Evolutionary conservation across 2,113 vertebrate species (phyloP).

Genomic region (Aldabrachelys gigantea): DNA sequence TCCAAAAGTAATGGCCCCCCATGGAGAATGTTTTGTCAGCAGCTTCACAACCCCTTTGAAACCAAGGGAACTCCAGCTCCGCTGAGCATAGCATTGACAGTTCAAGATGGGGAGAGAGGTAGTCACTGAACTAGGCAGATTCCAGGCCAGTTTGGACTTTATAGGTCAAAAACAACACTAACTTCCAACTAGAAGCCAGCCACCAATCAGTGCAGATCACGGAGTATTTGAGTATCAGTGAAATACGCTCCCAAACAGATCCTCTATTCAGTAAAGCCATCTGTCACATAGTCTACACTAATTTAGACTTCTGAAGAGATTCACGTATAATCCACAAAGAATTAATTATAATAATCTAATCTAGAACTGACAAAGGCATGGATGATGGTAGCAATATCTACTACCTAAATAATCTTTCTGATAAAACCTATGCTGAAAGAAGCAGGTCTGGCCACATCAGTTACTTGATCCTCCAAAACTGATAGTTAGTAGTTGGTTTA

Average conservation of each 20-base stretch:
- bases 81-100: neutral
- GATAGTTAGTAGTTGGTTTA: neutral
- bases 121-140: neutral
- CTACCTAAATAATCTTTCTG: neutral
- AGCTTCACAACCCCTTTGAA: neutral
- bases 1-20: neutral
- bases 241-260: accelerated
- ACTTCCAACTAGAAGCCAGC: neutral
- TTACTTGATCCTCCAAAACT: neutral
- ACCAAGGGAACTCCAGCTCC: neutral
- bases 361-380: neutral
- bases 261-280: neutral
- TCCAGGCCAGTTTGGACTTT: neutral
- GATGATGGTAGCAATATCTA: neutral
- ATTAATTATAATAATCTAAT: neutral
- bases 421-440: neutral
- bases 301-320: neutral
- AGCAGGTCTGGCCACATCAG: neutral
- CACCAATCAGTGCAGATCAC: neutral
- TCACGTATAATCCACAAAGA: neutral
- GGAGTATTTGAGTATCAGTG: neutral
- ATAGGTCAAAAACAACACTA: neutral
- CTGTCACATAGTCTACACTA: neutral
- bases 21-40: neutral
- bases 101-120: neutral